A percentile compares a stretch with the other conserved stretches of the same genome.
These are phyloP conservation scores for Stigmatopora argus DNA, from an alignment of 2,113 vertebrate genomes.

Conservation along the genomic window DNA sequence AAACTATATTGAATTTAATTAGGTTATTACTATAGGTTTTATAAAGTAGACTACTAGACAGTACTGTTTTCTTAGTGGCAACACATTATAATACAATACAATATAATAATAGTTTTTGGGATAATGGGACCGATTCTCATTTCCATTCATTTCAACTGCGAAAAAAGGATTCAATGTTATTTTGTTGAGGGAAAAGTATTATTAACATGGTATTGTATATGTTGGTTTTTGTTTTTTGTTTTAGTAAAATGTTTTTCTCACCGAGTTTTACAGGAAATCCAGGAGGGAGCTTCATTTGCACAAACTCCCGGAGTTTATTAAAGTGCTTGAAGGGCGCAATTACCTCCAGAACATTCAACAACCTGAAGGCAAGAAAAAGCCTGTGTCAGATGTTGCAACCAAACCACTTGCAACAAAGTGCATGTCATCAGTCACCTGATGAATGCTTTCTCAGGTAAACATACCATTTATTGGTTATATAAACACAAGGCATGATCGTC, in stretches of 20 bases:
- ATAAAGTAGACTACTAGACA: no score
- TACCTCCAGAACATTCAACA: slow-evolving; percentile 98
- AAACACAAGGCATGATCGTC: not conserved
- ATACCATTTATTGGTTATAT: not conserved
- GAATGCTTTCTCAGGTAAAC: not conserved
- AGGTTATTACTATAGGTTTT: no score
- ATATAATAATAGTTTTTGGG: no score
- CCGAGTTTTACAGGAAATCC: slow-evolving; percentile 97
- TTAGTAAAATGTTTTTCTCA: slow-evolving; percentile 55
- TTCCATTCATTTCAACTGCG: no score
- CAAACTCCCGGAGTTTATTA: slow-evolving; percentile 99
- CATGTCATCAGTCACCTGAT: not conserved
- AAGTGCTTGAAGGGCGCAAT: slow-evolving; percentile 99
- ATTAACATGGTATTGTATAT: not conserved
- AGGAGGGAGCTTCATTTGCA: slow-evolving; percentile 99
- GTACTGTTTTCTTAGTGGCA: no score
- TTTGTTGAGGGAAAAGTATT: not conserved
- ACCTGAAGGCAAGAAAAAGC: slow-evolving; percentile 63
- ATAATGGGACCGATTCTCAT: no score
- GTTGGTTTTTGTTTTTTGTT: not conserved
- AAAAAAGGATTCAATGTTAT: not conserved
- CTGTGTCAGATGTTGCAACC: not conserved
- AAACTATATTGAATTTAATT: no score
- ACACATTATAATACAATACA: no score
- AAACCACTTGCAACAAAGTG: not conserved